Base-by-base conservation (phyloP, 2,888 invertebrate species). In the Choreutis nemorana region DNA sequence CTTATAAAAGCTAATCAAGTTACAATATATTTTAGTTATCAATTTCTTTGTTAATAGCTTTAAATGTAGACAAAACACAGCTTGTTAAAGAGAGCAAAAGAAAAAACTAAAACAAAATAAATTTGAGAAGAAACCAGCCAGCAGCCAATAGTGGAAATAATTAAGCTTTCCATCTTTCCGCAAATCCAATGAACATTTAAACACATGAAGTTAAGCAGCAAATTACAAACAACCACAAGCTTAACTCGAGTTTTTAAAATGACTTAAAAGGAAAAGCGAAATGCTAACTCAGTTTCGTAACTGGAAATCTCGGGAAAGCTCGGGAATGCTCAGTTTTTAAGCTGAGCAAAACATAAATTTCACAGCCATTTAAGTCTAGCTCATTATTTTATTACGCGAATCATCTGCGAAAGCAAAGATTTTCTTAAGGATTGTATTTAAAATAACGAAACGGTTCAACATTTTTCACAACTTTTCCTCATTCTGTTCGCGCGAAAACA, bases 271-370 rank as follows among this genome's bases (percentile, higher is more conserved):
- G 24, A 50, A 37, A 57, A 54, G 53, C 54, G 60, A 62, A 66
- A 67, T 55, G 62, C 53, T 66, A 68, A 67, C 64, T 68, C 49
- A 53, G 61, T 64, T 66, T 55, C 48, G 57, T 55, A 52, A 50
- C 48, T 49, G 56, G 50, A 55, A 68, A 68, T 67, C 68, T 64
- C 68, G 44, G 41, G 64, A 49, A 68, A 63, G 66, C 47, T 64
- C 68, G 44, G 41, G 64, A 49, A 68, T 62, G 66, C 47, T 45
- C 59, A 61, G 67, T 70, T 72, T 72, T 70, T 65, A 71, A 73
- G 66, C 65, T 63, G 62, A 50, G 65, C 63, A 61, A 72, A 72
- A 73, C 67, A 70, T 71, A 71, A 62, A 71, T 72, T 75, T 67
- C 55, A 62, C 65, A 68, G 73, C 67, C 62, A 67, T 68, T 73